Evolutionary conservation across 2,888 invertebrate species (phyloP).

Genomic region (Ischnura elegans): DNA sequence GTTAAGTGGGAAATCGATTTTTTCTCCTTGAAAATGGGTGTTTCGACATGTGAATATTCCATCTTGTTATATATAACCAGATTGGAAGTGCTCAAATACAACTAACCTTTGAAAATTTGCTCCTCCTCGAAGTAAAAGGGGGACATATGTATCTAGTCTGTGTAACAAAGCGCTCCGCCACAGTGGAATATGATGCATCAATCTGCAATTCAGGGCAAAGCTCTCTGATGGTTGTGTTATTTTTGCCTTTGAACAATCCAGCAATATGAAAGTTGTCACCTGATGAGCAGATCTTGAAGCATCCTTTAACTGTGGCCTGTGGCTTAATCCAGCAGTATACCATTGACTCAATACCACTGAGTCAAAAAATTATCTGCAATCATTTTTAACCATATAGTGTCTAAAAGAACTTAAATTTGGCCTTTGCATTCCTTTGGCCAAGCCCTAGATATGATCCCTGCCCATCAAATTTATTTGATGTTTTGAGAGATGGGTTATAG

Average conservation of each 20-base stretch:
- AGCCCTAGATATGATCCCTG: constrained; percentile 3
- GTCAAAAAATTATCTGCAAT: background rate
- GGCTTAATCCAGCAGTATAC: background rate
- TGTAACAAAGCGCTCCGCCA: background rate
- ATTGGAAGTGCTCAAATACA: constrained; percentile 15
- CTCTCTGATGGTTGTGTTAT: constrained; percentile 23
- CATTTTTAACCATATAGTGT: background rate
- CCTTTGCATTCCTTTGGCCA: background rate
- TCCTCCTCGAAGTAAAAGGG: background rate
- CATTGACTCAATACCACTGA: background rate
- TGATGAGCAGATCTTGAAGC: background rate
- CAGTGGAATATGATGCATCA: background rate
- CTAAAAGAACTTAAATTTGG: background rate
- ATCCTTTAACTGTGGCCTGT: background rate
- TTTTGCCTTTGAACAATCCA: background rate
- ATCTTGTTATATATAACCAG: background rate
- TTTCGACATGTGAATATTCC: background rate
- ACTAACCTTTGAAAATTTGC: background rate
- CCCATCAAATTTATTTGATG: background rate
- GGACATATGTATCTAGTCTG: background rate
- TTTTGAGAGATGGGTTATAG: background rate
- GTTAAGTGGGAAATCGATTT: constrained; percentile 19
- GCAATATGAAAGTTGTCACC: background rate
- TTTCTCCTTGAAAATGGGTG: background rate
- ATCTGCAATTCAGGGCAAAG: background rate